phyloP scores from a whole-genome alignment of 2,113 vertebrate species.

The Reinhardtius hippoglossoides region DNA sequence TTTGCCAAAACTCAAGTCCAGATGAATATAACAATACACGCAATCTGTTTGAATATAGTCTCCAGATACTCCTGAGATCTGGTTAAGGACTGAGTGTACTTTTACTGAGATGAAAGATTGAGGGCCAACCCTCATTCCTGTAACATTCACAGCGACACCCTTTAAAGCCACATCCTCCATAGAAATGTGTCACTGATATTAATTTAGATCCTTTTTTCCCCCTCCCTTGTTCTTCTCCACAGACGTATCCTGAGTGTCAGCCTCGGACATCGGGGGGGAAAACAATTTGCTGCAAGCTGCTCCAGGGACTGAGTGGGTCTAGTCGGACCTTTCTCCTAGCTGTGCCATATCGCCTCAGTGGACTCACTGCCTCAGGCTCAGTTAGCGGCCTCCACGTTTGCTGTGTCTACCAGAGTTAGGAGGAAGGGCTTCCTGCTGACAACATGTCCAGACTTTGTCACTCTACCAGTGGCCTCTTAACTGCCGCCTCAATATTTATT shows the following conservation, averaged over 20 bases:
- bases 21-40: too few relatives aligned
- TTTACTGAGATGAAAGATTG: not conserved
- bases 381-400: conserved; percentile 89
- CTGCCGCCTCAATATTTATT: conserved; percentile 91
- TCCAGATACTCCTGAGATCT: too few relatives aligned
- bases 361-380: conserved; percentile 91
- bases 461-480: conserved; percentile 89
- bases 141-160: too few relatives aligned
- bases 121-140: too few relatives aligned
- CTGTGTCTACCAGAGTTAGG: conserved; percentile 90
- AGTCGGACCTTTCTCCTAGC: conserved; percentile 87
- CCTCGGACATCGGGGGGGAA: conserved; percentile 68
- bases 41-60: too few relatives aligned
- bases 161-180: not conserved
- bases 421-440: conserved; percentile 88
- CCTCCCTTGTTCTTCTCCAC: conserved; percentile 12
- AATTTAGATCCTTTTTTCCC: not conserved
- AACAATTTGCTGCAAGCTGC: conserved; percentile 84
- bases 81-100: not conserved
- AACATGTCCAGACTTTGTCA: conserved; percentile 85
- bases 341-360: conserved; percentile 91
- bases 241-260: conserved; percentile 94
- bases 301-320: conserved; percentile 67
- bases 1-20: too few relatives aligned
- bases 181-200: not conserved